Evolutionary conservation across 2,888 invertebrate species (phyloP), one percentile per base, ranked within the genome.

Genomic region (Platerodrilus igneus): DNA sequence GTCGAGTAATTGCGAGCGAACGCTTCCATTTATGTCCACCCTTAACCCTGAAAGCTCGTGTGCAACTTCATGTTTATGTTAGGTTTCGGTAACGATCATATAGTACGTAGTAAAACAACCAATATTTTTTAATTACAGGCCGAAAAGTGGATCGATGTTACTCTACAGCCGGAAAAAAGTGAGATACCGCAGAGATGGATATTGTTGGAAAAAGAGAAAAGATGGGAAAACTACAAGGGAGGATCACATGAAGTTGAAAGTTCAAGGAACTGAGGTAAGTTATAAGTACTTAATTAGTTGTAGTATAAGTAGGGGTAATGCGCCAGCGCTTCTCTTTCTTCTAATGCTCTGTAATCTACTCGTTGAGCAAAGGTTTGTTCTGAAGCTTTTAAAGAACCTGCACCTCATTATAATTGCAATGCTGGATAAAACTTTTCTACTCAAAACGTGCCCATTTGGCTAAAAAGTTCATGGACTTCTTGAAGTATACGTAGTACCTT

Each of bases 201-300:
- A 96, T 71, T 94, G 93, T 71, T 97, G 97, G 96, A 96, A 96
- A 75, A 95, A 95, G 63, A 75, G 97, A 53, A 94, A 94, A 71
- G 96, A 96, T 68, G 96, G 96, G 13, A 95, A 95, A 73, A 94
- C 95, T 47, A 95, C 95, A 39, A 75, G 97, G 57, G 97, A 97
- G 71, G 97, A 97, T 77, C 97, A 97, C 71, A 96, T 97, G 96
- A 96, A 96, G 71, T 78, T 97, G 50, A 97, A 97, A 78, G 95
- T 95, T 63, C 91, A 93, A 75, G 92, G 93, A 58, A 88, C 90
- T 48, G 92, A 93, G 83, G 91, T 90, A 56, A 76, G 75, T 58
- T n/a, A 22, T 32, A 32, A 18, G 10, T 30, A 4, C 8, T 19
- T 19, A 6, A 19, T 6, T 7, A 6, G 19, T 19, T 6, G n/a